A percentile compares a stretch with the other conserved stretches of the same genome.
Evolutionary conservation across 2,888 invertebrate species (phyloP).

Genomic region (Lasius platythorax): DNA sequence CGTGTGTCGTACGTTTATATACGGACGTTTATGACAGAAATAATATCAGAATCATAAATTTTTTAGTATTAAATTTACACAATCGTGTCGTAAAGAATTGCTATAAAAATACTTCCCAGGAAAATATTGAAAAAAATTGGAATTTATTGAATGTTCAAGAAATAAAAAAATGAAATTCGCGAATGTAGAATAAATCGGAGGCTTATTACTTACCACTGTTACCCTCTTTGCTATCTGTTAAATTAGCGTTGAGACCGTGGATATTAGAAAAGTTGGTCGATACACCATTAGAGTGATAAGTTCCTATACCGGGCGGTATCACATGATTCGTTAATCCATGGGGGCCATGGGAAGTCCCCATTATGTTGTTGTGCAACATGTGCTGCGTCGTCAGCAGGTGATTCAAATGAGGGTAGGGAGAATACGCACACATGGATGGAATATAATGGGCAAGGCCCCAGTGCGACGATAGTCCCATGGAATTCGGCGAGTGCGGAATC

Average conservation of each 20-base stretch:
- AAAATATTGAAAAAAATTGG: background rate
- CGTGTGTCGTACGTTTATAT: background rate
- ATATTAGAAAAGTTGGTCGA: conserved; percentile 88
- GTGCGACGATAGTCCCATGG: conserved; percentile 80
- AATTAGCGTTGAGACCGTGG: conserved; percentile 87
- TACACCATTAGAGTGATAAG: conserved; percentile 69
- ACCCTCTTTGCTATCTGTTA: conserved; percentile 87
- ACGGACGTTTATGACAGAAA: background rate
- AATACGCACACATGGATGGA: conserved; percentile 79
- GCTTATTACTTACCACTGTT: conserved; percentile 70
- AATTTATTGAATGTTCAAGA: background rate
- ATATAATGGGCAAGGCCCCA: conserved; percentile 77
- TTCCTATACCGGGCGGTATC: conserved; percentile 68
- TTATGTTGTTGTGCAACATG: conserved; percentile 78
- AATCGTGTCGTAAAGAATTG: background rate
- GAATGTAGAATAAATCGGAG: background rate
- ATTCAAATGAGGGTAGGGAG: conserved; percentile 80
- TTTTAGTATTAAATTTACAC: background rate
- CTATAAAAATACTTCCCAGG: background rate
- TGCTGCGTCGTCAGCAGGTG: conserved; percentile 83
- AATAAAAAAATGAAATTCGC: conserved; percentile 1
- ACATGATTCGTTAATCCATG: conserved; percentile 70
- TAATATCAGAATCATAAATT: background rate
- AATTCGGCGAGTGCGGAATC: conserved; percentile 80
- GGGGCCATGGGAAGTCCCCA: conserved; percentile 72